These are phyloP conservation scores for Chaetogeoica ovagalla DNA, from an alignment of 2,888 invertebrate genomes.

Conservation along the genomic window DNA sequence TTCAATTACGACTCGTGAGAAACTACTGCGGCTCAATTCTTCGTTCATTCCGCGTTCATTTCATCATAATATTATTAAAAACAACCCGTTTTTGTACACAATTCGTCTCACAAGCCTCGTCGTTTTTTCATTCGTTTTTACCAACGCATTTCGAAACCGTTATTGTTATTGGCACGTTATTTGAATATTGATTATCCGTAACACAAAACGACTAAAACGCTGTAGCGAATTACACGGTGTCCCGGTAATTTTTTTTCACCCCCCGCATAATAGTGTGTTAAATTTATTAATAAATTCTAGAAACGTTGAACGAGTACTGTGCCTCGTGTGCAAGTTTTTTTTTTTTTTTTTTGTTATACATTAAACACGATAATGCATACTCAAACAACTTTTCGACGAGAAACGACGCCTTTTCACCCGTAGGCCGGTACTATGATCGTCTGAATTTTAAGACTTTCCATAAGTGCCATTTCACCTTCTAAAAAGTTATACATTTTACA, in stretches of 20 bases:
- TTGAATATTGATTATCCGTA: too few relatives aligned
- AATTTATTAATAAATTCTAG: too few relatives aligned
- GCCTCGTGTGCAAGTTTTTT: too few relatives aligned
- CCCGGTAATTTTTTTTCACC: too few relatives aligned
- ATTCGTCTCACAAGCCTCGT: neutral
- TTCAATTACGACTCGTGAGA: neutral
- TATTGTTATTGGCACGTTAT: neutral
- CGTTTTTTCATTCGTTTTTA: neutral
- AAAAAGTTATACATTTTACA: constrained; percentile 6
- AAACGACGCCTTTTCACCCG: neutral
- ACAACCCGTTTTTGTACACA: neutral
- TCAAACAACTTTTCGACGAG: constrained; percentile 25
- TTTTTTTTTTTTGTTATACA: too few relatives aligned
- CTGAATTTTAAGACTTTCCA: constrained; percentile 19
- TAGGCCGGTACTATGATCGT: neutral
- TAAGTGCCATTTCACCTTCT: neutral
- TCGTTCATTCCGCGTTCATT: constrained; percentile 5
- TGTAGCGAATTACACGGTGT: neutral
- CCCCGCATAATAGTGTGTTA: too few relatives aligned
- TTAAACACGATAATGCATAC: constrained; percentile 19
- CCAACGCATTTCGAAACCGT: neutral
- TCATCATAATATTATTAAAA: neutral
- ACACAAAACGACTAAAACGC: neutral
- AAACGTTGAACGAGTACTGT: neutral
- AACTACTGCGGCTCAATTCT: neutral